Conservation (phyloP, 2,797 vertebrate species). For the Poeciliopsis infans region DNA sequence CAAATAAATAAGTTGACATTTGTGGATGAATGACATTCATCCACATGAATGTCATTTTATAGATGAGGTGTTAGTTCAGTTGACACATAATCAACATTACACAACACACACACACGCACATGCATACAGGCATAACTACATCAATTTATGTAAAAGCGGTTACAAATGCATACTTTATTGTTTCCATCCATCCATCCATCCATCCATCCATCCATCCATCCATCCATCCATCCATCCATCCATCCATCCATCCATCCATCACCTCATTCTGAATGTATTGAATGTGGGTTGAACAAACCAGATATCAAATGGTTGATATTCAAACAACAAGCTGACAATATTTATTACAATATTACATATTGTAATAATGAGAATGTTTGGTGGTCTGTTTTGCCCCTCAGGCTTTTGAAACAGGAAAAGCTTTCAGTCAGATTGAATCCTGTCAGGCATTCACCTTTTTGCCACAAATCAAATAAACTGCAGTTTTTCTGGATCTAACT, state of each 20-base stretch:
- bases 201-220: not conserved
- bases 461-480: not conserved
- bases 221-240: not conserved
- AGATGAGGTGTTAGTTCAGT: too few species aligned
- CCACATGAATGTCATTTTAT: too few species aligned
- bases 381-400: not conserved
- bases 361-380: not conserved
- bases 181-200: too few species aligned
- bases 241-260: not conserved
- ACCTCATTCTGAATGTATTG: not conserved
- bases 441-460: not conserved
- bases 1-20: not conserved
- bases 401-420: not conserved
- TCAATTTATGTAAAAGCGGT: too few species aligned
- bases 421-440: not conserved
- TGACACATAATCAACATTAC: too few species aligned
- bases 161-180: too few species aligned
- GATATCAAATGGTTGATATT: not conserved
- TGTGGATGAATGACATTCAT: too few species aligned
- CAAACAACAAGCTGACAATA: too few species aligned
- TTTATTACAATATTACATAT: not conserved
- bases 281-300: not conserved
- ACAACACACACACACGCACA: too few species aligned
- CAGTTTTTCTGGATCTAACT: not conserved
- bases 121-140: too few species aligned